phyloP scores from a whole-genome alignment of 2,888 invertebrate genomes.

The Oxycera nigricornis region DNA sequence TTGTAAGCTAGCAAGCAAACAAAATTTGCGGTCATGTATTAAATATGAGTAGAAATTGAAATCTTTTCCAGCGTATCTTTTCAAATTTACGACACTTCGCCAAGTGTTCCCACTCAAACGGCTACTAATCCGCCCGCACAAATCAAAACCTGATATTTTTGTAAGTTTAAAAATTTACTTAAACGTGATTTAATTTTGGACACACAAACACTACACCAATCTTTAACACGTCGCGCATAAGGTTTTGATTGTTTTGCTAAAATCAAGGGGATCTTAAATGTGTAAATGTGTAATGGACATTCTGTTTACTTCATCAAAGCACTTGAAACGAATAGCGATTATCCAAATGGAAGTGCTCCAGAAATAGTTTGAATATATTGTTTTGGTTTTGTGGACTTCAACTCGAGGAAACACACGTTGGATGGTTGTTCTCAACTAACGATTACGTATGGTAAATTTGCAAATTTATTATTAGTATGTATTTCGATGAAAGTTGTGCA shows the following conservation, averaged over 20 bases:
- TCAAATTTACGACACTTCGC: background rate
- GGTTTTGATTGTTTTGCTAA: slow-evolving; percentile 17
- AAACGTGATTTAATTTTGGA: slow-evolving; percentile 15
- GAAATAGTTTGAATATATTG: background rate
- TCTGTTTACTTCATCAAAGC: slow-evolving; percentile 7
- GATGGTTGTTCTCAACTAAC: background rate
- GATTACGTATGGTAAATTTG: background rate
- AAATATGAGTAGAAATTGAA: no score
- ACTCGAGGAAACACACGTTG: no score
- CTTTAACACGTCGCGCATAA: background rate
- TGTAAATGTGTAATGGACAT: background rate
- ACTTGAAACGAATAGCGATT: background rate
- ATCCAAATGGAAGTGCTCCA: background rate
- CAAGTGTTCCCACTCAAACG: background rate
- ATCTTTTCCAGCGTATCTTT: background rate
- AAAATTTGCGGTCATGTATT: slow-evolving; percentile 8
- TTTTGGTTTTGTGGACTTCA: background rate
- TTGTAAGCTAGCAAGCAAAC: background rate
- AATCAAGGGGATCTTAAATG: slow-evolving; percentile 15
- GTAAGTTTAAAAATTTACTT: slow-evolving; percentile 3
- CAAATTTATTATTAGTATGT: background rate
- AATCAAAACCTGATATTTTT: background rate
- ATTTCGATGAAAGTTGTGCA: background rate
- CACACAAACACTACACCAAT: background rate
- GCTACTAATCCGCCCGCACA: background rate